Evolutionary conservation across 1,140 invertebrate species (phyloP), one percentile per base, ranked within the genome.

Genomic region (Penaeus vannamei): DNA sequence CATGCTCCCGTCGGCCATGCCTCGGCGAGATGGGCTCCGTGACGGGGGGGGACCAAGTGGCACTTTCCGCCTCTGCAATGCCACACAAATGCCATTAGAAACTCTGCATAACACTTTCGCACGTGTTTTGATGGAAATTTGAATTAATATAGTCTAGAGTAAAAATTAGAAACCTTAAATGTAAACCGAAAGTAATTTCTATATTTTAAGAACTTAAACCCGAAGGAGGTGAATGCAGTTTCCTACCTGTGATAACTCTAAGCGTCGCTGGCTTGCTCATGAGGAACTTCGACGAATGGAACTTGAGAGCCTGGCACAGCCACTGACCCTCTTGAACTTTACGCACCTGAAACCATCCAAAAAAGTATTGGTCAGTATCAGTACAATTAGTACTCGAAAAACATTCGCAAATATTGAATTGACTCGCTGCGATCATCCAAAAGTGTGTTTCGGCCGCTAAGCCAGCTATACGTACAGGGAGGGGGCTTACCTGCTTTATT

Each of bases 261-360:
- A 89, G 82, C 12, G 79, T 32, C 29, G 76, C 87, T 29, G 87
- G 87, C 8, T 80, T 42, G 1, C 80, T 80, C 72, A 79, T 80
- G 29, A 84, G 82, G 72, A 84, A 80, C 22, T 80, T 69, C 66
- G 87, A 79, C 10, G 87, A 79, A 14, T 89, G 87, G 32, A 85
- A 89, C 53, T 79, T 85, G 26, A 85, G 60, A 42, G 72, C 87
- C 36, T 89, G 82, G 46, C 87, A 89, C 69, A 89, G 42, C 87
- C 87, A 89, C 32, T 89, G 87, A 7, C 87, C 87, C 61, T 89
- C 87, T 42, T 89, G 87, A 23, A 84, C 53, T 59, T 89, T 89
- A 26, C 87, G 87, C 26, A 85, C 82, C 87, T 89, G 69, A 22
- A 53, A 32, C 53, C 53, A 53, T 53, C 53, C 53, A 79, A 79